These are phyloP conservation scores for Temnopleurus reevesii DNA, from an alignment of 53 echinoderm and acorn worm genomes.

Conservation along the genomic window DNA sequence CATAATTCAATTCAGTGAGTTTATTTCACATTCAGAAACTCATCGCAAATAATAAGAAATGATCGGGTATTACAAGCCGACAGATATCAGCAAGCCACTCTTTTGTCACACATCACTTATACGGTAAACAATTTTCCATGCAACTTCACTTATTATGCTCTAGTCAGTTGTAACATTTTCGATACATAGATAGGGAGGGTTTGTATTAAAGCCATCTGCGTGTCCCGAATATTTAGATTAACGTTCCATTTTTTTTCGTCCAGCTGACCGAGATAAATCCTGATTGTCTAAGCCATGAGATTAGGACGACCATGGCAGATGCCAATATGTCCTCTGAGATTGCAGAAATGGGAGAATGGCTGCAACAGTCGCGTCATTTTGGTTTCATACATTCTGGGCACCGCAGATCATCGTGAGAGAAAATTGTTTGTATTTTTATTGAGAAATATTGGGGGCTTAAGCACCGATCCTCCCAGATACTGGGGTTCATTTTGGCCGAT, in stretches of 20 bases:
- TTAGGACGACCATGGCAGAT: background rate
- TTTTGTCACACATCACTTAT: background rate
- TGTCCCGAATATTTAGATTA: background rate
- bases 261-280: background rate
- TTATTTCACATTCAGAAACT: too few species aligned
- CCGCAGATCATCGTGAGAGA: too few species aligned
- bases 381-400: too few species aligned
- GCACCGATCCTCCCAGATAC: background rate
- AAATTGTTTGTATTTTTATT: too few species aligned
- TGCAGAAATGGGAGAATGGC: background rate
- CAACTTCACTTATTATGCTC: background rate
- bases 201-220: background rate
- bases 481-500: background rate
- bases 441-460: too few species aligned
- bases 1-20: background rate
- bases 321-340: background rate
- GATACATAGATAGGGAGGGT: background rate
- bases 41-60: too few species aligned
- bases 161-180: background rate
- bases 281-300: background rate
- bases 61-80: too few species aligned
- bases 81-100: too few species aligned
- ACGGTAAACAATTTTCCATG: background rate
- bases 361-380: background rate
- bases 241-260: background rate